A percentile compares a stretch with the other conserved stretches of the same genome.
phyloP scores from a whole-genome alignment of 2,113 vertebrate species.

The Archilochus colubris region DNA sequence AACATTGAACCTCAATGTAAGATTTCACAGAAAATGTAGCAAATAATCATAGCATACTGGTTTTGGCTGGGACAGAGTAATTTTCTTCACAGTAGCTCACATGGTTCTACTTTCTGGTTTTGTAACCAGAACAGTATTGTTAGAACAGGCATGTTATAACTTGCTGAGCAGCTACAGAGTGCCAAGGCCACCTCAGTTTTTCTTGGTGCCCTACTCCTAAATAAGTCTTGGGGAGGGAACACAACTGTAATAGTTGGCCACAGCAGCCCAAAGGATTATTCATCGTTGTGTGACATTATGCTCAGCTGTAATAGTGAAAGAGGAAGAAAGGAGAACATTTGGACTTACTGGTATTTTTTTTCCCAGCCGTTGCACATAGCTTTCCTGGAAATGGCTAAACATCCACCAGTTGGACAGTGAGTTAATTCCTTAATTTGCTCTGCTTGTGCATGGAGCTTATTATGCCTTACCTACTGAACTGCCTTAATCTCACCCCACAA shows the following conservation, averaged over 20 bases:
- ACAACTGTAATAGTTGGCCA: background rate
- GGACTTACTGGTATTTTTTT: background rate
- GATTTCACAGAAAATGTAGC: fast-evolving
- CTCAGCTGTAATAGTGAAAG: background rate
- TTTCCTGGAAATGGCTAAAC: background rate
- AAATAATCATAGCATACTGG: background rate
- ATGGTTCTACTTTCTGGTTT: background rate
- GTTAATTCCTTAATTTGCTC: background rate
- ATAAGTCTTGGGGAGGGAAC: background rate
- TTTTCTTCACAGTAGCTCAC: background rate
- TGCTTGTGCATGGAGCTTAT: background rate
- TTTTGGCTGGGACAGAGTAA: background rate
- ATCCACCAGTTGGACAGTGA: background rate
- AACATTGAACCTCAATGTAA: background rate
- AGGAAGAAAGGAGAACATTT: background rate
- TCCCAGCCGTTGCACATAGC: background rate
- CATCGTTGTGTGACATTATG: background rate
- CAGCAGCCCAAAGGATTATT: background rate
- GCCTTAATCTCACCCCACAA: background rate
- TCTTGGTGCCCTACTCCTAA: background rate
- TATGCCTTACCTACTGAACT: background rate
- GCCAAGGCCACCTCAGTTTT: background rate
- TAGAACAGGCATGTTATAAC: background rate
- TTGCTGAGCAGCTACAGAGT: background rate
- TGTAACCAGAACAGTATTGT: background rate